phyloP scores from a whole-genome alignment of 2,888 invertebrate genomes.

The Boloria euphrosyne region DNA sequence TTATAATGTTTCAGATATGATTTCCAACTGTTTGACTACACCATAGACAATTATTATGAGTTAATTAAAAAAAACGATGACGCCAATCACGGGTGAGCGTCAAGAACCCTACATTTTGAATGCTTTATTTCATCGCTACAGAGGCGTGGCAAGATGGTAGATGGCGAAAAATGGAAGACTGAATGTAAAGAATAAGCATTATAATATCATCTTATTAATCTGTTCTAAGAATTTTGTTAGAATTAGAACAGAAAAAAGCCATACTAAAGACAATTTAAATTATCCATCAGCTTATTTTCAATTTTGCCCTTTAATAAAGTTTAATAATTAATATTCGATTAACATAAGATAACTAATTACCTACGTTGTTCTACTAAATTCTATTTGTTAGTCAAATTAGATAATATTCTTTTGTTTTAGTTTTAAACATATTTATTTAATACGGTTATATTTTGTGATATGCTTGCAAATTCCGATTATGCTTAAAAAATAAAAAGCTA shows the following conservation, averaged over 20 bases:
- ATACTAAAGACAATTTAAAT: neutral
- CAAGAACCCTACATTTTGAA: slow-evolving; percentile 28
- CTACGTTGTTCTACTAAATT: neutral
- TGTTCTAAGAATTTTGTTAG: slow-evolving; percentile 8
- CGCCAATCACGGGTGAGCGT: slow-evolving; percentile 62
- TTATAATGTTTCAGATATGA: slow-evolving; percentile 85
- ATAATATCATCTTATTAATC: slow-evolving; percentile 53
- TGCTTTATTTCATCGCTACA: slow-evolving; percentile 46
- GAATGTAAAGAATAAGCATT: slow-evolving; percentile 52
- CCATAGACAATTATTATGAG: slow-evolving; percentile 86
- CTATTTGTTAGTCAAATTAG: neutral
- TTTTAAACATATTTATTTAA: slow-evolving; percentile 4
- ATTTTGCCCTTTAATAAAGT: neutral
- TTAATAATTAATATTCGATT: neutral
- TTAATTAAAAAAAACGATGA: slow-evolving; percentile 69
- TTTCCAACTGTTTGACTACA: slow-evolving; percentile 93
- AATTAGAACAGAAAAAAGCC: neutral
- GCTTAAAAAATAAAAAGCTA: neutral
- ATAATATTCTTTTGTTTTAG: neutral
- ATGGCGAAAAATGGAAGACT: slow-evolving; percentile 53
- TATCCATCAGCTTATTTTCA: neutral
- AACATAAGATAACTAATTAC: neutral
- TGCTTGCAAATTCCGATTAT: neutral
- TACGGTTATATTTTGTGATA: slow-evolving; percentile 4
- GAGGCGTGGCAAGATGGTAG: slow-evolving; percentile 50